Base-by-base conservation (phyloP, 2,797 vertebrate species). In the Sebastes ruberrimus region DNA sequence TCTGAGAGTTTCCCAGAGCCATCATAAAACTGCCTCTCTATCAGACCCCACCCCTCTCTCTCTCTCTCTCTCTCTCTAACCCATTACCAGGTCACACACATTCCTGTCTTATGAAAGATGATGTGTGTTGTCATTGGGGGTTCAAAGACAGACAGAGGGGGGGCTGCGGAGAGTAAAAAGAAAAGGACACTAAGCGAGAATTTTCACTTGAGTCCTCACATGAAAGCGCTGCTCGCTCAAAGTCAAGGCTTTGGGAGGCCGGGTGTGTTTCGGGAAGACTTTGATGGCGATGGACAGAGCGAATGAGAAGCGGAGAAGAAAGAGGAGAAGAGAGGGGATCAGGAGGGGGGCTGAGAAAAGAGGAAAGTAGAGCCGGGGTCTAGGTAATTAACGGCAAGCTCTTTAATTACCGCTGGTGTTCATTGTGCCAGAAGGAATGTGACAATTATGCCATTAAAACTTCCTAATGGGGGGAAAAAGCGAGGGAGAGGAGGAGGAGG, bases 1-100 rank as follows among this genome's bases (percentile, higher is more conserved):
- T 97, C 96, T 96, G 97, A 98, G 97, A 97, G 96, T 96, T 96
- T 97, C 97, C 96, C 96, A 96, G 95, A 97, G 96, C 96, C 95
- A 95, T 97, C 97, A 97, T 97, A 98, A 98, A 95, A 97, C 97
- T 96, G 96, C 95, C 95, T 96, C 97, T 97, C 96, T 96, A 92
- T 89, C 86, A 82, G 79, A 86, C 86, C 81, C 87, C 89, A 79
- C 95, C 96, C 93, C 96, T 78, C 62, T 71, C 27, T 27, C 27
- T 27, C 25, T 27, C 59, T 61, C 59, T 30, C 96, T 93, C 96
- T 77, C 61, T 73, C 59, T 60, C 81, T 63, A 78, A 66, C 86
- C 89, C 90, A 90, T 94, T 93, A 92, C 75, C 85, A 88, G 90
- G 89, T 92, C 92, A 86, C 86, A 93, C 90, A 92, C 90, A 93